Percentiles rank a stretch among this genome's conserved stretches.
Evolutionary conservation across 1,140 invertebrate species (phyloP).

Genomic region (Drosophila burlai): DNA sequence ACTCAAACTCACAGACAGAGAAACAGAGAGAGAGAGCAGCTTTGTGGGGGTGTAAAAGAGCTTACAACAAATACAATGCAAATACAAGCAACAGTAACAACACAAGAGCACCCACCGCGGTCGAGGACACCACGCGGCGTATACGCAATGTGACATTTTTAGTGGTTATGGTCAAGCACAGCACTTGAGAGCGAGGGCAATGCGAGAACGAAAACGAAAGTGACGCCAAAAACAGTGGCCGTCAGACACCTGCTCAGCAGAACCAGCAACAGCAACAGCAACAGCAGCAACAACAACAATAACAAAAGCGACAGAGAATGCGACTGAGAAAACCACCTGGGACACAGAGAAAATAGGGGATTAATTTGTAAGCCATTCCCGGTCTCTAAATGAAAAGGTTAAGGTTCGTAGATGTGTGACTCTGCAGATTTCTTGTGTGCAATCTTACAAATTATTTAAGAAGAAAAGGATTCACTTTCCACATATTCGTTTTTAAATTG

Average conservation of each 20-base stretch:
- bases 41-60: slow-evolving; percentile 62
- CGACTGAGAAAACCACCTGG: slow-evolving; percentile 10
- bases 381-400: slow-evolving; percentile 1
- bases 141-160: slow-evolving; percentile 82
- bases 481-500: neutral
- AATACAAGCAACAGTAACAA: slow-evolving; percentile 26
- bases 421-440: neutral
- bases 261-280: slow-evolving; percentile 24
- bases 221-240: slow-evolving; percentile 63
- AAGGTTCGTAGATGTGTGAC: neutral
- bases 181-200: slow-evolving; percentile 76
- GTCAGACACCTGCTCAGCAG: slow-evolving; percentile 60
- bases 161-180: slow-evolving; percentile 82
- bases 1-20: neutral
- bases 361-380: slow-evolving; percentile 19
- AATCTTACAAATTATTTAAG: neutral
- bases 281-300: neutral
- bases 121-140: slow-evolving; percentile 79
- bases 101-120: slow-evolving; percentile 32
- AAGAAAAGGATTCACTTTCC: neutral
- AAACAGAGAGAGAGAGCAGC: slow-evolving; percentile 16
- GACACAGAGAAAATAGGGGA: slow-evolving; percentile 14
- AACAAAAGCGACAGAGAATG: neutral
- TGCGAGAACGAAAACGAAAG: slow-evolving; percentile 58
- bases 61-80: slow-evolving; percentile 42